Conservation (phyloP, 2,888 invertebrate species). For the Blastobasis lacticolella region DNA sequence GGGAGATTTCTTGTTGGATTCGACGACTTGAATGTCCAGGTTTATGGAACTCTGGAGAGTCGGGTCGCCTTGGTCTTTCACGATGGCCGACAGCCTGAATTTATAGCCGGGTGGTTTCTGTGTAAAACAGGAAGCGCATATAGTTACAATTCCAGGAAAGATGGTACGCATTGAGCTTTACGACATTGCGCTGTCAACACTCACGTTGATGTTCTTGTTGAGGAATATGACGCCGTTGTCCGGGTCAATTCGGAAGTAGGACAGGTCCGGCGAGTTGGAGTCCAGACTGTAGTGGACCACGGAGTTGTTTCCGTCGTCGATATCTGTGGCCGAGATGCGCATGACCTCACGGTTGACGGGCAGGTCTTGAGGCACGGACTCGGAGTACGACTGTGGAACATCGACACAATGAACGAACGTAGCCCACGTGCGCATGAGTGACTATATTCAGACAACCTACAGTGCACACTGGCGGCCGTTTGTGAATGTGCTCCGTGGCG, state of each 20-base stretch:
- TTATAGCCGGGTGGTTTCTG: slow-evolving; percentile 78
- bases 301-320: slow-evolving; percentile 94
- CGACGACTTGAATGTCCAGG: slow-evolving; percentile 88
- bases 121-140: slow-evolving; percentile 12
- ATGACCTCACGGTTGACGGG: slow-evolving; percentile 83
- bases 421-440: no score
- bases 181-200: slow-evolving; percentile 29
- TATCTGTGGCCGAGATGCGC: slow-evolving; percentile 93
- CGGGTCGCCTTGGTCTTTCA: slow-evolving; percentile 82
- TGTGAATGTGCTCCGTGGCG: no score
- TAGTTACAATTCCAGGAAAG: not conserved
- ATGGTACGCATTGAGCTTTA: not conserved
- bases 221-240: slow-evolving; percentile 89
- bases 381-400: slow-evolving; percentile 65
- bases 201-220: slow-evolving; percentile 77
- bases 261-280: slow-evolving; percentile 62
- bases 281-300: slow-evolving; percentile 82
- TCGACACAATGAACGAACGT: not conserved
- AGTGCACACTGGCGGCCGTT: no score
- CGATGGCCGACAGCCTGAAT: slow-evolving; percentile 82
- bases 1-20: slow-evolving; percentile 90
- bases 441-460: no score
- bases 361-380: slow-evolving; percentile 88
- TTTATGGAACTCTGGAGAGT: slow-evolving; percentile 81
- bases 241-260: slow-evolving; percentile 87